Percentiles rank a stretch among this genome's conserved stretches.
Evolutionary conservation across 2,888 invertebrate genomes (phyloP).

Genomic region (Lordiphosa fenestrarum): DNA sequence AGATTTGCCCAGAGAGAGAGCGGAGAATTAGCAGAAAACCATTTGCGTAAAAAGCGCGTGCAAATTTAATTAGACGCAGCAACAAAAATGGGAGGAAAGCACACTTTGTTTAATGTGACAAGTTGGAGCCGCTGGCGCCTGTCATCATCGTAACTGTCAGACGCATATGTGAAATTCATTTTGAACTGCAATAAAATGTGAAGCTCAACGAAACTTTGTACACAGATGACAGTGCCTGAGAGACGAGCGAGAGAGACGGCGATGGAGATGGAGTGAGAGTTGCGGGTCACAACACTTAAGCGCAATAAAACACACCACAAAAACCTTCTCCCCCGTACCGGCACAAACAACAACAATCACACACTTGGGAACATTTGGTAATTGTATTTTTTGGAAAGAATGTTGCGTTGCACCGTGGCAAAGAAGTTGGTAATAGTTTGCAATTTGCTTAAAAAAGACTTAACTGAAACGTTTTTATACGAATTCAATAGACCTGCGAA

Average conservation of each 20-base stretch:
- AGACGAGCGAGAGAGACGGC: background rate
- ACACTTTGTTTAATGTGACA: slow-evolving; percentile 42
- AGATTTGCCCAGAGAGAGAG: slow-evolving; percentile 42
- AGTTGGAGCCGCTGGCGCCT: slow-evolving; percentile 40
- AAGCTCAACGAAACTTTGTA: slow-evolving; percentile 35
- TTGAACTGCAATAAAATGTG: slow-evolving; percentile 67
- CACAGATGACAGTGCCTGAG: slow-evolving; percentile 10
- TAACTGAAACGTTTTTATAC: no score
- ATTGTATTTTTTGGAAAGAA: slow-evolving; percentile 41
- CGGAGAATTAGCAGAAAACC: slow-evolving; percentile 39
- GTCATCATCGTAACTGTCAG: slow-evolving; percentile 49
- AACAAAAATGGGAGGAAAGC: slow-evolving; percentile 30
- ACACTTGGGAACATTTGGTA: slow-evolving; percentile 57
- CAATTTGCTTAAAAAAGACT: no score
- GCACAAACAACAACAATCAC: slow-evolving; percentile 26
- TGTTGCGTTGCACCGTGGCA: slow-evolving; percentile 1
- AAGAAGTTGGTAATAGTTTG: no score
- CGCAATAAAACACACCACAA: slow-evolving; percentile 34
- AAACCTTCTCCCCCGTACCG: slow-evolving; percentile 9
- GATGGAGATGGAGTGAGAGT: background rate
- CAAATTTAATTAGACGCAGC: slow-evolving; percentile 69
- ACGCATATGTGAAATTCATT: slow-evolving; percentile 42
- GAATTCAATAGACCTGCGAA: no score
- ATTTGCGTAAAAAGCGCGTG: slow-evolving; percentile 55
- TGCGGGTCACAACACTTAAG: slow-evolving; percentile 34